These are phyloP conservation scores for Rhagophthalmus giganteus DNA, from an alignment of 2,888 invertebrate species.

Conservation along the genomic window DNA sequence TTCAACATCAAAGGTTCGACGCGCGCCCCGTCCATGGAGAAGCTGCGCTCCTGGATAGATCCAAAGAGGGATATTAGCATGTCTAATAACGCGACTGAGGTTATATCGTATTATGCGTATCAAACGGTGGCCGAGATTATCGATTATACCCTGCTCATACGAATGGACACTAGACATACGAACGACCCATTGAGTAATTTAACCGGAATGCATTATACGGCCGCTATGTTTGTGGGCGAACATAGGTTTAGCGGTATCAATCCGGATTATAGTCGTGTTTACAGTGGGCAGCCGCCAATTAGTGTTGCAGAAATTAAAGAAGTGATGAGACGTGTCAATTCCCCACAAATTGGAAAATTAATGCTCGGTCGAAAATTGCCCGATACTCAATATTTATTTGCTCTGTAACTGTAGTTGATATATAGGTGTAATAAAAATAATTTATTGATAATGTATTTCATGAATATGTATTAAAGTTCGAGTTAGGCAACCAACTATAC, in stretches of 20 bases:
- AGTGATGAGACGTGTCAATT: constrained; percentile 74
- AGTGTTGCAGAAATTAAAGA: constrained; percentile 82
- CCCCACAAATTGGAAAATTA: constrained; percentile 61
- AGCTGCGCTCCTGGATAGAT: constrained; percentile 67
- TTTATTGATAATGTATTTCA: background rate
- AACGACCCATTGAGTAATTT: constrained; percentile 73
- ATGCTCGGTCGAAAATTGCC: constrained; percentile 57
- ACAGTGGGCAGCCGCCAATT: constrained; percentile 70
- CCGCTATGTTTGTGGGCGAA: constrained; percentile 62
- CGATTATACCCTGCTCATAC: constrained; percentile 79
- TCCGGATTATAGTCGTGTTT: constrained; percentile 59
- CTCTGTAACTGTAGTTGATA: constrained; percentile 44
- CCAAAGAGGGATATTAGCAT: constrained; percentile 66
- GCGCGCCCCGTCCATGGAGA: constrained; percentile 47
- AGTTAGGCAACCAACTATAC: constrained; percentile 17
- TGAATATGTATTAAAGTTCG: no score
- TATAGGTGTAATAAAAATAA: no score
- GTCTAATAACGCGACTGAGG: constrained; percentile 68
- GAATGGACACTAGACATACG: constrained; percentile 72
- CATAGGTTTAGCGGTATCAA: constrained; percentile 54
- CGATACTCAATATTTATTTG: constrained; percentile 49
- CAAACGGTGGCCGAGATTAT: constrained; percentile 89
- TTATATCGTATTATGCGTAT: constrained; percentile 83
- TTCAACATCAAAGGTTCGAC: constrained; percentile 58
- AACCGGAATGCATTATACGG: constrained; percentile 66